Base-by-base conservation (phyloP, 2,797 vertebrate genomes). In the Threskiornis aethiopicus region DNA sequence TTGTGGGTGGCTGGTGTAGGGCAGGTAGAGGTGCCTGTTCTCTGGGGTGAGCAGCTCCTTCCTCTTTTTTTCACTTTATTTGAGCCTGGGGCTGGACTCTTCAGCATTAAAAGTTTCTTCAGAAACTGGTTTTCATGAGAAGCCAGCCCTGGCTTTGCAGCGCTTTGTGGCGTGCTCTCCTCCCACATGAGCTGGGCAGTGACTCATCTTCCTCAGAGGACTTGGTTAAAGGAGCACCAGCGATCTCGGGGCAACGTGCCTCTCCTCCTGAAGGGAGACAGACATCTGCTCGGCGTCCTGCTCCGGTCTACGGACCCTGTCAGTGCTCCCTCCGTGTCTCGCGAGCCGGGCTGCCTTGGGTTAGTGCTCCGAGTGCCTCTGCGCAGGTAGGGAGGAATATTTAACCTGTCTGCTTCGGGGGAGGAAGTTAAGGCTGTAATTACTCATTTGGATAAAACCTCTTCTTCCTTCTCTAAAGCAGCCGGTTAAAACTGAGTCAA, bases 201-300 rank as follows among this genome's bases (percentile, higher is more conserved):
- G 96, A 97, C 93, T 97, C 96, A 97, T 93, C 89, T 94, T 96
- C 96, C 95, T 96, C 96, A 25, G 2, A 15, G 59, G 49, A 5
- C 72, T 65, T 5, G 9, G 26, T 19, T n/a, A 28, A 44, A 91
- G 78, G 22, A 81, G 71, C 51, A 28, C 47, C 52, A 11, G 57
- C 8, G 1, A 18, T 47, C 29, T 12, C 2, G 3, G 41, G 69
- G 70, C 19, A 5, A 7, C 9, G 3, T 8, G 55, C 1, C 33
- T 28, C 7, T 10, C 44, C 44, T 15, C 51, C 65, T 8, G 19
- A 75, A 37, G 33, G 83, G 55, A 13, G 24, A 7, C 52, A 5
- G 13, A 4, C 52, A 7, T 19, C 42, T 20, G 17, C 78, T 75
- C 12, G 1, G 21, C 1, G 5, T 46, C 65, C 46, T 4, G 7